Base-by-base conservation (phyloP, 2,113 vertebrate species). In the Apistogramma diplotaenia region DNA sequence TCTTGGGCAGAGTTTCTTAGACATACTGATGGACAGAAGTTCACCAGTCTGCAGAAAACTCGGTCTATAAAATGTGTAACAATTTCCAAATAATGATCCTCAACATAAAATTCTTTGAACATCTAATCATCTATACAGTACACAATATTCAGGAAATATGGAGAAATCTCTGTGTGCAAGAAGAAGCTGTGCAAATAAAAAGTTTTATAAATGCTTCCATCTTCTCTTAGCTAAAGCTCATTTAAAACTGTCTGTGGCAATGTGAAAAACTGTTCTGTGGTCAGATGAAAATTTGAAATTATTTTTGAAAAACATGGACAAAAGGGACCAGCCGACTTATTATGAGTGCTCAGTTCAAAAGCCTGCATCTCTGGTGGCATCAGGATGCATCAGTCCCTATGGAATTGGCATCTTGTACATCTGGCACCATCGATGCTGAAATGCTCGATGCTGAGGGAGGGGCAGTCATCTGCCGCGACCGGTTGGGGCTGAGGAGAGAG, bases 321-420 rank as follows among this genome's bases (percentile, higher is more conserved):
- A 37, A 3, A 11, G 33, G 33, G 33, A 35, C 3, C 33, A 35
- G 8, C 10, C 11, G 25, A 13, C 35, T 43, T 65, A 35, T 65
- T 43, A 43, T 65, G 35, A 65, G 61, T 9, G 40, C 35, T 43
- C 1, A 25, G 40, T 40, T 65, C 35, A 43, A 43, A 65, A 43
- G 21, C 21, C 35, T 43, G 35, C 61, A 65, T 65, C 23, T 21
- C 40, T 65, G 0, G 25, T 65, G 13, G 35, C 43, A 2, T 0
- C 16, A 9, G 37, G 2, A 37, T 43, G 35, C 1, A 0, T 35
- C 11, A 37, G 9, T 37, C 9, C 35, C 35, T 4, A 37, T 37
- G 9, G 8, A 37, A 37, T 11, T 37, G 35, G 35, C 9, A 37
- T 9, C 35, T 37, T 4, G 61, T 43, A 37, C 6, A 25, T 18